These are phyloP conservation scores for Emydocephalus ijimae DNA, from an alignment of 2,113 vertebrate species.

Conservation along the genomic window DNA sequence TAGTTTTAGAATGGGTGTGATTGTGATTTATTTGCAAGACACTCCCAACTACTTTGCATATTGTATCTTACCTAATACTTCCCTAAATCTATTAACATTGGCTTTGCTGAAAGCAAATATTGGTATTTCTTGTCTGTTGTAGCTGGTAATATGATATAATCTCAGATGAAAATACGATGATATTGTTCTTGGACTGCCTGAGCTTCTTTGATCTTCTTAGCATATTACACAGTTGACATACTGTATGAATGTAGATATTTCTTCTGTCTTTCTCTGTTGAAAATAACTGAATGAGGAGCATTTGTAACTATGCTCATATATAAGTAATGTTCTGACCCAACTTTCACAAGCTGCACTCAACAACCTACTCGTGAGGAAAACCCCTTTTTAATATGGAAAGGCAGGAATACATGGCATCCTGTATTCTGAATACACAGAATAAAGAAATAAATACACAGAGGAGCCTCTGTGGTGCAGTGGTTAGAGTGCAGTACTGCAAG, in stretches of 20 bases:
- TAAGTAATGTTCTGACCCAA: not conserved
- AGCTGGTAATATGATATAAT: not conserved
- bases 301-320: not conserved
- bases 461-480: too few species aligned
- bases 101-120: not conserved
- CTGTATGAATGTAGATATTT: not conserved
- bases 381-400: too few species aligned
- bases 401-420: too few species aligned
- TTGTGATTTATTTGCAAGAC: not conserved
- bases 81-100: not conserved
- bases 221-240: not conserved
- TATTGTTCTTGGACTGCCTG: not conserved
- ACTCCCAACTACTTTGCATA: not conserved
- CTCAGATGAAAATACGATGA: not conserved
- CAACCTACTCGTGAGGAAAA: too few species aligned
- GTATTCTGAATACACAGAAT: too few species aligned
- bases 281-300: not conserved
- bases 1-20: not conserved
- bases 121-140: not conserved
- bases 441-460: too few species aligned
- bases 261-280: not conserved
- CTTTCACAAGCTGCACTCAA: too few species aligned
- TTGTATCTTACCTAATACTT: not conserved
- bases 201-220: not conserved
- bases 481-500: too few species aligned